Conservation (phyloP, 2,888 invertebrate species). For the Chrysolina haemoptera region DNA sequence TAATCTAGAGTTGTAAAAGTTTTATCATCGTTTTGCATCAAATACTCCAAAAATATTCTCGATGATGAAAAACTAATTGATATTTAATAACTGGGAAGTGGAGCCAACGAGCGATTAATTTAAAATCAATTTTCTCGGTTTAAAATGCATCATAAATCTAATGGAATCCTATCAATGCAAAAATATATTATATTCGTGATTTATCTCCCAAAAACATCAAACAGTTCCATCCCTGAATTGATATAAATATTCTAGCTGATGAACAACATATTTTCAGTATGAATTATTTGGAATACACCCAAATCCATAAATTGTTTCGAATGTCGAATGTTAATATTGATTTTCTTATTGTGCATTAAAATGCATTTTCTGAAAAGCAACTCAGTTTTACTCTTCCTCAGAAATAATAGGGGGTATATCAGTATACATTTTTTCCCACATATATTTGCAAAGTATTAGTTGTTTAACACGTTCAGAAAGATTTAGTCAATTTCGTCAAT, state of each 20-base stretch:
- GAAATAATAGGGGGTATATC: too few species aligned
- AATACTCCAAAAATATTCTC: not conserved
- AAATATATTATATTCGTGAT: not conserved
- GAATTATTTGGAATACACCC: not conserved
- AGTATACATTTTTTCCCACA: too few species aligned
- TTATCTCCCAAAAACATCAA: not conserved
- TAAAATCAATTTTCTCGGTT: not conserved
- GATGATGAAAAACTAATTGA: not conserved
- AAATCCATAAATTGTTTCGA: not conserved
- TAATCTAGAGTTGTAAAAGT: too few species aligned
- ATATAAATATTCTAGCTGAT: not conserved
- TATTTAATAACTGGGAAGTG: not conserved
- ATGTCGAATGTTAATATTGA: not conserved
- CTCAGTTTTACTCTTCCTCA: too few species aligned
- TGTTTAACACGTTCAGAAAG: too few species aligned
- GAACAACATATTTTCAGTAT: not conserved
- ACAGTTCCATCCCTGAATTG: not conserved
- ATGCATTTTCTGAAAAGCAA: too few species aligned
- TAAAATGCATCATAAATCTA: not conserved
- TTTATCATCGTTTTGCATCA: too few species aligned
- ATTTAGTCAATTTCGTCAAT: too few species aligned
- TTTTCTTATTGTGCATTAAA: constrained; percentile 4
- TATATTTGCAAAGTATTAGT: too few species aligned
- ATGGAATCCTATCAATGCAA: not conserved
- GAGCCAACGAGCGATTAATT: not conserved